Evolutionary conservation across 2,113 vertebrate genomes (phyloP), one percentile per base, ranked within the genome.

Genomic region (Alosa alosa): DNA sequence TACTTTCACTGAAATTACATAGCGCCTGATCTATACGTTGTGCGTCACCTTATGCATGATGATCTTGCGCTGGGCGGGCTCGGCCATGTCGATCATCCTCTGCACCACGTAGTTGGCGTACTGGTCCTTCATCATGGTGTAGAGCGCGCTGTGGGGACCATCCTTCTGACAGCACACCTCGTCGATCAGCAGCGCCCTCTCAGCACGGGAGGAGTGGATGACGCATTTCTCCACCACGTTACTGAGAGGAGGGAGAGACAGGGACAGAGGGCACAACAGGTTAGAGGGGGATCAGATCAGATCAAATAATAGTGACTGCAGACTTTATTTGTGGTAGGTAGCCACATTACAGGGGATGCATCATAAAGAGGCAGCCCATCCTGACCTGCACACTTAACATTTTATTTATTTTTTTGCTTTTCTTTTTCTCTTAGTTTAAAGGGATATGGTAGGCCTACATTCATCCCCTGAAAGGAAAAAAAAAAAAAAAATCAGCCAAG

Each of bases 121-220:
- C 93, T 99, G 98, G 95, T 99, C 98, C 96, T 99, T 99, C 98
- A 99, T 99, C 98, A 99, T 99, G 94, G 97, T 99, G 96, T 99
- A 99, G 95, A 99, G 96, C 95, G 98, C 98, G 94, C 98, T 99
- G 94, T 99, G 98, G 90, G 98, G 97, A 91, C 98, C 98, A 49
- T 99, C 98, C 45, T 98, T 99, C 96, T 98, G 97, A 92, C 97
- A 99, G 94, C 98, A 99, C 84, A 99, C 96, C 88, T 99, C 98
- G 20, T 99, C 98, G 18, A 99, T 98, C 83, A 99, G 95, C 88
- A 99, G 93, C 47, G 97, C 98, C 90, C 98, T 95, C 94, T 99
- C 98, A 0, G 98, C 96, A 49, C 98, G 98, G 5, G 98, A 99
- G 0, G 98, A 98, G 55, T 99, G 98, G 81, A 97, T 98, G 89